Conservation (phyloP, 2,113 vertebrate genomes). For the Cervus canadensis region DNA sequence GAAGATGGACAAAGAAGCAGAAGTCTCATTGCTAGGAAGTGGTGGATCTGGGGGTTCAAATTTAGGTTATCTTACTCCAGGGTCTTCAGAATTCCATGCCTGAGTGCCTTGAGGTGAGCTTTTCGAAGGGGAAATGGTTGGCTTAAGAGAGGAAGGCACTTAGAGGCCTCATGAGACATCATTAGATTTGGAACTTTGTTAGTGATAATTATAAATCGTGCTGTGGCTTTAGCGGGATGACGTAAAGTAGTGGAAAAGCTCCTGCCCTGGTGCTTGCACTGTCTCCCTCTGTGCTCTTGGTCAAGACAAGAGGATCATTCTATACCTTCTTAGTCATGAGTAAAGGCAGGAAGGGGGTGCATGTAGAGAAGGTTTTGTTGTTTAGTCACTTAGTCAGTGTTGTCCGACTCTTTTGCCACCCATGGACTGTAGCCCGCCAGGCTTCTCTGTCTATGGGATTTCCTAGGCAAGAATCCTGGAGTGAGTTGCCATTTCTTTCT, state of each 20-base stretch:
- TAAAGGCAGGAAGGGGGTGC: neutral
- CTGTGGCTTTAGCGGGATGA: neutral
- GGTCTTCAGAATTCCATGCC: neutral
- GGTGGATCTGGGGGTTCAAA: neutral
- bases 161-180: neutral
- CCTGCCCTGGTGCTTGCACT: neutral
- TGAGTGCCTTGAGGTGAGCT: neutral
- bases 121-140: neutral
- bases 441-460: neutral
- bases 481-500: neutral
- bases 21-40: neutral
- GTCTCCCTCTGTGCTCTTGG: neutral
- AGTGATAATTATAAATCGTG: neutral
- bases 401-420: neutral
- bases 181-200: neutral
- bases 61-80: neutral
- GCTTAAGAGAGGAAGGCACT: neutral
- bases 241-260: neutral
- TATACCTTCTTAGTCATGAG: no score
- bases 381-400: neutral
- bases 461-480: neutral
- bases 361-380: fast-evolving
- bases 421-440: neutral
- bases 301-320: neutral
- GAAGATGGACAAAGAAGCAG: neutral